Evolutionary conservation across 2,797 vertebrate species (phyloP).

Genomic region (Eidolon dupreanum): DNA sequence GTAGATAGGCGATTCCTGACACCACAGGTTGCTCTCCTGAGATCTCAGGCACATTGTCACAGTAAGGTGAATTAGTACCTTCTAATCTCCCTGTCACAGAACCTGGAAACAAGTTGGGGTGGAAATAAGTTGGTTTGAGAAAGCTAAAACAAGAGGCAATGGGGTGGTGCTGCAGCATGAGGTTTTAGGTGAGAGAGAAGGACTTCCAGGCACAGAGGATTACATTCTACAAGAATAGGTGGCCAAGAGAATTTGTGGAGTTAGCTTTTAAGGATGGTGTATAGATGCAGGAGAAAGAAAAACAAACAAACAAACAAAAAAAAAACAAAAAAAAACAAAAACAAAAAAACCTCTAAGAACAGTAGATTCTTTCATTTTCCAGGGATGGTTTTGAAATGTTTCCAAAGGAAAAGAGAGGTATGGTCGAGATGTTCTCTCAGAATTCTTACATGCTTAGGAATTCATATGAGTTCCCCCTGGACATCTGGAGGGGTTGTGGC

Average conservation of each 20-base stretch:
- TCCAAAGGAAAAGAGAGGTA: neutral
- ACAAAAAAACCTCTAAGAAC: neutral
- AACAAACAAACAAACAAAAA: too few relatives aligned
- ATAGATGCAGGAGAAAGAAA: neutral
- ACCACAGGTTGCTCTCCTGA: neutral
- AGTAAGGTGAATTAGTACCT: neutral
- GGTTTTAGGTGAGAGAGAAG: neutral
- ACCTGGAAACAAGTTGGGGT: neutral
- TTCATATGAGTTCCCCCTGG: neutral
- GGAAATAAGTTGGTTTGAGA: neutral
- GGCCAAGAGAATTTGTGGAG: neutral
- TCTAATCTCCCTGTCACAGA: neutral
- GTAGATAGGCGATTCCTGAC: neutral
- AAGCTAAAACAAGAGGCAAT: neutral
- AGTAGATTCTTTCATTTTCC: neutral
- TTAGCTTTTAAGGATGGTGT: neutral
- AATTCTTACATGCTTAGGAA: neutral
- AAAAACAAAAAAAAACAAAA: too few relatives aligned
- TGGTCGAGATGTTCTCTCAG: neutral
- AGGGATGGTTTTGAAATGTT: neutral
- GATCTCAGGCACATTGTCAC: neutral
- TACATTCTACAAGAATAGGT: neutral
- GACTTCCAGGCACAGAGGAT: neutral
- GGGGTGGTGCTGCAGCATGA: neutral
- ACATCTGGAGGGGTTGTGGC: neutral